Evolutionary conservation across 53 echinoderm and acorn worm species (phyloP).

Genomic region (Echinometra lucunter): DNA sequence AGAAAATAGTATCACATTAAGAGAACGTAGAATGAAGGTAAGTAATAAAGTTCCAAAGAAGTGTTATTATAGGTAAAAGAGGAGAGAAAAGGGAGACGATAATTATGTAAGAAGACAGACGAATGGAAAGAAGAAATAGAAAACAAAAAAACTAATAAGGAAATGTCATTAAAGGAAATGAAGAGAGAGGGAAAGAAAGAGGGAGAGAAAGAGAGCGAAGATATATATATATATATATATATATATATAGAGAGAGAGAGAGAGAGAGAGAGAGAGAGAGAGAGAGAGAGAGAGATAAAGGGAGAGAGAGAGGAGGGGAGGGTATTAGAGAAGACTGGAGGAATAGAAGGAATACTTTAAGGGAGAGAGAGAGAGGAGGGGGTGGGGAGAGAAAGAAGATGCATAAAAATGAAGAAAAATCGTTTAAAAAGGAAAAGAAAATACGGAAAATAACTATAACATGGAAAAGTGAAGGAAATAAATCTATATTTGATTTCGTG

Average conservation of each 20-base stretch:
- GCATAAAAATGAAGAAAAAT: background rate
- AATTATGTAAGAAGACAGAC: constrained; percentile 11
- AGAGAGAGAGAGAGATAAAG: too few species aligned
- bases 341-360: too few species aligned
- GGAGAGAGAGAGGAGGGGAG: too few species aligned
- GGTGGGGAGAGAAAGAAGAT: too few species aligned
- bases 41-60: too few species aligned
- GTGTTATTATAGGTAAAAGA: too few species aligned
- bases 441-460: background rate
- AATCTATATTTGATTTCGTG: background rate
- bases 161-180: background rate
- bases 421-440: background rate
- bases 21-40: too few species aligned
- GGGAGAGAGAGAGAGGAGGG: constrained; percentile 4
- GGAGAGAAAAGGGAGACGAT: too few species aligned
- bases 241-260: too few species aligned
- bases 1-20: too few species aligned
- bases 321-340: background rate
- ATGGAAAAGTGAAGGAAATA: background rate
- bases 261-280: background rate
- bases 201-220: background rate
- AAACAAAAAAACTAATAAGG: background rate
- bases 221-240: too few species aligned
- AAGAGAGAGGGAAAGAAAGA: background rate
- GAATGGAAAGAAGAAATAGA: background rate